phyloP scores from a whole-genome alignment of 2,888 invertebrate genomes.

The Synanthedon andrenaeformis region DNA sequence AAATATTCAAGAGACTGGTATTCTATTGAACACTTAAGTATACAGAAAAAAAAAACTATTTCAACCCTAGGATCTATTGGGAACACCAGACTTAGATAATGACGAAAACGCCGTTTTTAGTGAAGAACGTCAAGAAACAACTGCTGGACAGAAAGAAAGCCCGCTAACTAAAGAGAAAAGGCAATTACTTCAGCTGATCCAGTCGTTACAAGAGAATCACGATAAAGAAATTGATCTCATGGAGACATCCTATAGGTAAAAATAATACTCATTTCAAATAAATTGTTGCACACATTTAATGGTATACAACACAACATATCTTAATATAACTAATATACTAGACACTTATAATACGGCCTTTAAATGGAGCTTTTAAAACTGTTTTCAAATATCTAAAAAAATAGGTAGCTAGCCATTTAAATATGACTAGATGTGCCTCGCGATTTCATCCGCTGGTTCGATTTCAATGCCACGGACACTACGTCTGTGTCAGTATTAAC shows the following conservation, averaged over 20 bases:
- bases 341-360: too few species aligned
- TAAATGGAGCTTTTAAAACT: too few species aligned
- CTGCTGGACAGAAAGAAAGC: conserved; percentile 25
- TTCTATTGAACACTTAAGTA: too few species aligned
- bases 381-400: too few species aligned
- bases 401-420: too few species aligned
- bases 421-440: too few species aligned
- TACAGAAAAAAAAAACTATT: not conserved
- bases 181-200: conserved; percentile 59
- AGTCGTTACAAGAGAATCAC: conserved; percentile 68
- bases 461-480: too few species aligned
- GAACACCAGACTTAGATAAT: conserved; percentile 21
- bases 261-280: not conserved
- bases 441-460: too few species aligned
- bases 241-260: conserved; percentile 74
- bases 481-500: too few species aligned
- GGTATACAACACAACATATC: not conserved
- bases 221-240: conserved; percentile 72
- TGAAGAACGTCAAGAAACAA: conserved; percentile 18
- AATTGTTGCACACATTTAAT: not conserved
- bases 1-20: too few species aligned
- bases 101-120: conserved; percentile 11
- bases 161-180: conserved; percentile 44
- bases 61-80: conserved; percentile 28
- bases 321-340: not conserved